Percentiles rank a stretch among this genome's conserved stretches.
phyloP scores from a whole-genome alignment of 2,797 vertebrate species.

The Macropus fuliginosus region DNA sequence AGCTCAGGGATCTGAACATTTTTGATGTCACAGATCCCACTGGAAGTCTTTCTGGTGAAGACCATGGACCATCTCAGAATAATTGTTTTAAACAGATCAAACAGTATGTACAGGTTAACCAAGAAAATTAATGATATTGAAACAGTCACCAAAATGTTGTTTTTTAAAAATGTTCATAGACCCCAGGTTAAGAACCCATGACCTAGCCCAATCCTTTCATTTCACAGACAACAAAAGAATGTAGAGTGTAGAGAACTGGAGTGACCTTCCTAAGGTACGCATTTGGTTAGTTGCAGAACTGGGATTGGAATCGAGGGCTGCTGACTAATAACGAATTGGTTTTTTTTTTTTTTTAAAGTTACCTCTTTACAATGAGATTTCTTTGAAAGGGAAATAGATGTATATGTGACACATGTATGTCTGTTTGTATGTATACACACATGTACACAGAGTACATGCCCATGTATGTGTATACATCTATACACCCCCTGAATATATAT shows the following conservation, averaged over 20 bases:
- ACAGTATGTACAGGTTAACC: neutral
- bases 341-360: neutral
- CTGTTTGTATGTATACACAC: neutral
- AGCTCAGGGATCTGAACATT: neutral
- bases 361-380: neutral
- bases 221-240: neutral
- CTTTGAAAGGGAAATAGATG: neutral
- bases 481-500: too few species aligned
- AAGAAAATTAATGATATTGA: neutral
- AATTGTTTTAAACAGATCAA: neutral
- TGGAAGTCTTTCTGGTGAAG: neutral
- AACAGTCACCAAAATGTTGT: neutral
- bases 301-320: neutral
- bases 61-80: neutral
- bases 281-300: neutral
- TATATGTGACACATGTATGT: neutral
- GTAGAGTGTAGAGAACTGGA: neutral
- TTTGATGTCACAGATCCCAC: neutral
- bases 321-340: neutral
- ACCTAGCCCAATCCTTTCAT: neutral
- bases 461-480: too few species aligned
- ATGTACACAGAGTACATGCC: neutral
- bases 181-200: neutral
- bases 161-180: neutral
- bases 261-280: neutral